These are phyloP conservation scores for Rhorus exstirpatorius DNA, from an alignment of 2,888 invertebrate species.

Conservation along the genomic window DNA sequence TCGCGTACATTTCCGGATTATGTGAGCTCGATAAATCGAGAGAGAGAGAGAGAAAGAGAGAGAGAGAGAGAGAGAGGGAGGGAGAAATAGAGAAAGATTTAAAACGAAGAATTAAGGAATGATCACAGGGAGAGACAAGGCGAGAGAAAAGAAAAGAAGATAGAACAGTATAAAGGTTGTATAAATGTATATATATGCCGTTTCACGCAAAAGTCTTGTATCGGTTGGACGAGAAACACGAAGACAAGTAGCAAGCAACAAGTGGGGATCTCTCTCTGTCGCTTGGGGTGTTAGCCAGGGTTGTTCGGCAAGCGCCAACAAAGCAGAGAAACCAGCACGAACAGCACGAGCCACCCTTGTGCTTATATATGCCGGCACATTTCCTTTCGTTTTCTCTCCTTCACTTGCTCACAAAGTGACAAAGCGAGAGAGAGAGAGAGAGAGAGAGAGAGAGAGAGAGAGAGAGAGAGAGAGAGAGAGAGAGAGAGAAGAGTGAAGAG, in stretches of 20 bases:
- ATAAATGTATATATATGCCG: slow-evolving; percentile 3
- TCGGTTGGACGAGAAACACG: slow-evolving; percentile 52
- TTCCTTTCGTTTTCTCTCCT: slow-evolving; percentile 65
- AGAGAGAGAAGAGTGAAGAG: slow-evolving; percentile 18
- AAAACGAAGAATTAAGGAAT: background rate
- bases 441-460: slow-evolving; percentile 12
- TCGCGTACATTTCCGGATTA: too few relatives aligned
- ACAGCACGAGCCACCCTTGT: slow-evolving; percentile 44
- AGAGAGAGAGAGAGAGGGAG: too few relatives aligned
- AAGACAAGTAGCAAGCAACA: slow-evolving; percentile 78
- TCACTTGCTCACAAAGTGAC: slow-evolving; percentile 13
- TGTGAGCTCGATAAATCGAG: too few relatives aligned
- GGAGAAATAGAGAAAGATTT: background rate
- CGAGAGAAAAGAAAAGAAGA: background rate
- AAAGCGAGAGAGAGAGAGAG: too few relatives aligned
- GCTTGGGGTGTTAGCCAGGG: slow-evolving; percentile 70
- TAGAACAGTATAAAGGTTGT: background rate
- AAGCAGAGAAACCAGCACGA: slow-evolving; percentile 61
- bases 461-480: background rate
- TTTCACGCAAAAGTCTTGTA: slow-evolving; percentile 47
- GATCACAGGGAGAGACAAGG: background rate
- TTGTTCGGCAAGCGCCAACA: slow-evolving; percentile 62
- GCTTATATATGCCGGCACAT: slow-evolving; percentile 41
- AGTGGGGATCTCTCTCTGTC: slow-evolving; percentile 77
- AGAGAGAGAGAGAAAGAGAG: too few relatives aligned